Evolutionary conservation across 2,888 invertebrate genomes (phyloP).

Genomic region (Micropterix aruncella): DNA sequence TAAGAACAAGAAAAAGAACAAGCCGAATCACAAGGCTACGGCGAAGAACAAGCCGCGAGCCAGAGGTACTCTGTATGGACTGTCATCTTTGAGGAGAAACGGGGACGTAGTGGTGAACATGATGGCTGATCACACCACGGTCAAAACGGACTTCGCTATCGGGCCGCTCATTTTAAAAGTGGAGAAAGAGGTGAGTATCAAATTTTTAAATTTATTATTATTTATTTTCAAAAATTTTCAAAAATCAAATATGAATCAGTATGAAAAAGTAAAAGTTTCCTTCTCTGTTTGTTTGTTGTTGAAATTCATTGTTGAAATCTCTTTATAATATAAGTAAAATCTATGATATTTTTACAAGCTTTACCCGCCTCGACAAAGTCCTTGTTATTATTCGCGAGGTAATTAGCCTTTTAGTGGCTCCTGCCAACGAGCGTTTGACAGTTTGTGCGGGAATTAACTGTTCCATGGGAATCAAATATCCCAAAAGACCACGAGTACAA

Average conservation of each 20-base stretch:
- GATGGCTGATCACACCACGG: slow-evolving; percentile 66
- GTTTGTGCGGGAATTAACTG: too few relatives aligned
- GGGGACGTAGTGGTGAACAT: slow-evolving; percentile 72
- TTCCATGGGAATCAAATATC: too few relatives aligned
- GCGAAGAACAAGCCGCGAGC: slow-evolving; percentile 47
- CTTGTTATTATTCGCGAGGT: too few relatives aligned
- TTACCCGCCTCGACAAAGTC: too few relatives aligned
- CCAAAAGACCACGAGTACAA: too few relatives aligned
- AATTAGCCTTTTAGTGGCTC: too few relatives aligned
- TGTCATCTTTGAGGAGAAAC: slow-evolving; percentile 62
- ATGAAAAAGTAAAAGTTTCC: too few relatives aligned
- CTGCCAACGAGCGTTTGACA: too few relatives aligned
- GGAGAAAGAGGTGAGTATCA: slow-evolving; percentile 50
- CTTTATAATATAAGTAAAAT: too few relatives aligned
- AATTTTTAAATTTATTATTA: slow-evolving; percentile 1
- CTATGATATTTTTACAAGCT: too few relatives aligned
- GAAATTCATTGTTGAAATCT: too few relatives aligned
- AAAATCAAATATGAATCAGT: slow-evolving; percentile 2
- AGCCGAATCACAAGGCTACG: slow-evolving; percentile 18
- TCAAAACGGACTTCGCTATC: slow-evolving; percentile 67
- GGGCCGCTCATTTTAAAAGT: slow-evolving; percentile 70
- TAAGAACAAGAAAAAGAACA: slow-evolving; percentile 26
- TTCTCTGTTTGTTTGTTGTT: too few relatives aligned
- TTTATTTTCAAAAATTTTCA: not conserved
- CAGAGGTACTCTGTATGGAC: slow-evolving; percentile 65